Conservation (phyloP, 37 sponge, comb jelly and placozoan genomes). For the Beroe forskalii region DNA sequence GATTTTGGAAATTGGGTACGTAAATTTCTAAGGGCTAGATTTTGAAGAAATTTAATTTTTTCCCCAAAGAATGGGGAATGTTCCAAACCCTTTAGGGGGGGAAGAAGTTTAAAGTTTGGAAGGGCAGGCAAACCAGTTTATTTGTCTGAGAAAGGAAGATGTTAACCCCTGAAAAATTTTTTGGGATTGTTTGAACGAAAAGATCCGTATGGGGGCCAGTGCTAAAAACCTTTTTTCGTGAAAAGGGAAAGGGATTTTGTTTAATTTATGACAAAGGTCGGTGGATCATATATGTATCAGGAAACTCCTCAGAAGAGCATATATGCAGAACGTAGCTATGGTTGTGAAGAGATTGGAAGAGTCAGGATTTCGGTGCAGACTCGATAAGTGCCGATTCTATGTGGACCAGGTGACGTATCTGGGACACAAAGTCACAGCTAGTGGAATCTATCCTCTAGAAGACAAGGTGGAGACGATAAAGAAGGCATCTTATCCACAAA, state of each 20-base stretch:
- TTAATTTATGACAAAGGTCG: conserved; percentile 2
- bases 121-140: no score
- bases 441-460: conserved; percentile 47
- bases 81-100: no score
- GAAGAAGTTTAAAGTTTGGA: no score
- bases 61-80: no score
- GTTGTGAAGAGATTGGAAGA: conserved; percentile 65
- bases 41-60: conserved; percentile 3
- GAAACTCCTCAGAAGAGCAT: conserved; percentile 40
- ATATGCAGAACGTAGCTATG: conserved; percentile 44
- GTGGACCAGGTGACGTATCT: conserved; percentile 56
- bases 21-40: no score
- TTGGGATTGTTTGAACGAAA: conserved; percentile 55
- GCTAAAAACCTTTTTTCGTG: conserved; percentile 65
- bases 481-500: conserved; percentile 59
- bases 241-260: no score
- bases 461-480: background rate
- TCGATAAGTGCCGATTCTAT: conserved; percentile 49
- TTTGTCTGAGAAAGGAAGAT: no score
- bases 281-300: conserved; percentile 68
- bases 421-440: conserved; percentile 33
- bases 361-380: conserved; percentile 30
- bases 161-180: conserved; percentile 46
- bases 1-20: background rate
- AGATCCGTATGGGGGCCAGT: no score